A percentile compares a stretch with the other conserved stretches of the same genome.
Conservation (phyloP, 2,113 vertebrate genomes). For the Melanerpes aurifrons region DNA sequence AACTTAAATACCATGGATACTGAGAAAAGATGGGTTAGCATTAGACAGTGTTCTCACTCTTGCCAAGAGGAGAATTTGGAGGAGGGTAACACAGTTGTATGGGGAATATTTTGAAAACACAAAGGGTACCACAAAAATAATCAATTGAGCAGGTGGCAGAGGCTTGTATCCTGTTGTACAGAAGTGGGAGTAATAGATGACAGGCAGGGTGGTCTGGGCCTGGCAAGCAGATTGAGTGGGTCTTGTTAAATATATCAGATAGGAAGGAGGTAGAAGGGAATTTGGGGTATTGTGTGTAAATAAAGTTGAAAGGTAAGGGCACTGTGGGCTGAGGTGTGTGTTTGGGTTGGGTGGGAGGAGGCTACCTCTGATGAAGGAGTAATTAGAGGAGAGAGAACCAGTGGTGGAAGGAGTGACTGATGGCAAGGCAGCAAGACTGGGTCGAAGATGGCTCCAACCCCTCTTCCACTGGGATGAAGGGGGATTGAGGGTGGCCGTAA, state of each 20-base stretch:
- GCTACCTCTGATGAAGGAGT: neutral
- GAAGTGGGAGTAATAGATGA: conserved; percentile 26
- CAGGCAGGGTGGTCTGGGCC: neutral
- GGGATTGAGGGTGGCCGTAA: neutral
- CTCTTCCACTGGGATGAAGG: neutral
- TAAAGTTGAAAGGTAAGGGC: neutral
- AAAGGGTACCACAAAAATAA: conserved; percentile 14
- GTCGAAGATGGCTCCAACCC: neutral
- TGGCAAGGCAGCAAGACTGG: neutral
- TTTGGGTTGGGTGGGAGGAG: neutral
- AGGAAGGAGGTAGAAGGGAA: neutral
- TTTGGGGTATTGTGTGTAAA: neutral
- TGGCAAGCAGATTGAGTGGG: neutral
- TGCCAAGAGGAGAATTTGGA: neutral
- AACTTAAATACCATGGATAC: neutral
- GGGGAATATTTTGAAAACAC: conserved; percentile 30
- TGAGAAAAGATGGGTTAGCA: neutral
- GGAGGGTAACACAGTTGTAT: neutral
- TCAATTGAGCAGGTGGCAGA: conserved; percentile 4
- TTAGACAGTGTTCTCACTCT: neutral
- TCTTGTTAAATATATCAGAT: neutral
- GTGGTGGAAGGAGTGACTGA: neutral
- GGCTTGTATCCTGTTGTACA: neutral
- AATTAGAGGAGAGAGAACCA: conserved; percentile 8
- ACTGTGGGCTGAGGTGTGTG: neutral